Evolutionary conservation across 2,797 vertebrate genomes (phyloP).

Genomic region (Bovichtus variegatus): DNA sequence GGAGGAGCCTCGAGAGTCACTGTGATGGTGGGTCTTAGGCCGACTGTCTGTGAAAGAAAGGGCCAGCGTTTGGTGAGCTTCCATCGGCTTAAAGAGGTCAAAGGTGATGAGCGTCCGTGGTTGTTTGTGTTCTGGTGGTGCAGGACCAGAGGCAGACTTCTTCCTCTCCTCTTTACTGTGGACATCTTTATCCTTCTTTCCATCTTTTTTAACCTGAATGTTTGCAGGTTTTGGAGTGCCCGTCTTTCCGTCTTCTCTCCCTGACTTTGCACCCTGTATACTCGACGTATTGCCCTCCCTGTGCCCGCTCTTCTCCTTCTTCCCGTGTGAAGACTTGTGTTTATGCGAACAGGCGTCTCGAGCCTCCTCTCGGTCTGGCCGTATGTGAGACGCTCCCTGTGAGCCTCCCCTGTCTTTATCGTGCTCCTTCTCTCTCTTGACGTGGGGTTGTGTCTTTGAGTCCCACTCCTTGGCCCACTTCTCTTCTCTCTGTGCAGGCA

Average conservation of each 20-base stretch:
- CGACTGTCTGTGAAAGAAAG: constrained; percentile 84
- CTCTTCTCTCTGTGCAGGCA: constrained; percentile 78
- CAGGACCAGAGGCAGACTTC: constrained; percentile 77
- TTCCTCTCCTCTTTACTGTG: constrained; percentile 82
- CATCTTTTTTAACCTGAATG: constrained; percentile 72
- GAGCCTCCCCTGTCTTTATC: constrained; percentile 62
- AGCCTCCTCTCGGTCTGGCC: constrained; percentile 76
- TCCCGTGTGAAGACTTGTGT: constrained; percentile 78
- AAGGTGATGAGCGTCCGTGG: constrained; percentile 82
- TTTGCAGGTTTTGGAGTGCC: constrained; percentile 42
- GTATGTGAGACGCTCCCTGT: constrained; percentile 32
- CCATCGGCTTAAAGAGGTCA: constrained; percentile 84
- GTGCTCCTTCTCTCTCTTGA: constrained; percentile 75
- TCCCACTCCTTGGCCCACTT: constrained; percentile 80
- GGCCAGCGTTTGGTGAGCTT: constrained; percentile 76
- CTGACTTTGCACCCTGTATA: constrained; percentile 38
- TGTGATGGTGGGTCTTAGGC: constrained; percentile 78
- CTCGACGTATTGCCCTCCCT: constrained; percentile 52
- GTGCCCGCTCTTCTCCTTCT: constrained; percentile 79
- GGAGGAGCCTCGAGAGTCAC: constrained; percentile 83
- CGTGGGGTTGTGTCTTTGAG: constrained; percentile 58
- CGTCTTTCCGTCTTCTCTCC: constrained; percentile 68
- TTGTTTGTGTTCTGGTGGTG: constrained; percentile 78
- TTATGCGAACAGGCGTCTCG: constrained; percentile 65
- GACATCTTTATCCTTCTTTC: constrained; percentile 72